A percentile compares a stretch with the other conserved stretches of the same genome.
phyloP scores from a whole-genome alignment of 2,888 invertebrate species.

The Megalurothrips usitatus region DNA sequence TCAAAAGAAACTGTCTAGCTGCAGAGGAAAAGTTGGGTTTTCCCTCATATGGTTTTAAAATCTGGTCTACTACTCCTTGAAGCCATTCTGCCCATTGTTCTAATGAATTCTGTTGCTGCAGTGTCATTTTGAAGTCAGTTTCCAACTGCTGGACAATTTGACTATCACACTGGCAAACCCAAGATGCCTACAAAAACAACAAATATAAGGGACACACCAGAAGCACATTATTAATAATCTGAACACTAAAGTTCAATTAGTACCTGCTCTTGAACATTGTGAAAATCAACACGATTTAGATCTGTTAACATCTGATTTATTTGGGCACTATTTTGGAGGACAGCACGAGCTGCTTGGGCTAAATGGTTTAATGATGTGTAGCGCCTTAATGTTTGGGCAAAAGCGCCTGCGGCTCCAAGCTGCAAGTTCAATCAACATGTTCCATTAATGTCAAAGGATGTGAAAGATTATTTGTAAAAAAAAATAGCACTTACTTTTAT shows the following conservation, averaged over 20 bases:
- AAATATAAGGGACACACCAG: background rate
- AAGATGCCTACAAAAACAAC: constrained; percentile 67
- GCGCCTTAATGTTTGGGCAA: constrained; percentile 89
- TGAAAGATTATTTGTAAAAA: constrained; percentile 10
- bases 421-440: constrained; percentile 40
- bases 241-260: constrained; percentile 29
- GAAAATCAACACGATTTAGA: constrained; percentile 95
- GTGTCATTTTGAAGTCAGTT: constrained; percentile 85
- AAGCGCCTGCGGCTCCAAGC: constrained; percentile 76
- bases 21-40: constrained; percentile 77
- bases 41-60: constrained; percentile 82
- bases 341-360: constrained; percentile 92
- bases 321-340: constrained; percentile 90
- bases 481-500: constrained; percentile 63
- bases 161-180: constrained; percentile 95
- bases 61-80: constrained; percentile 85
- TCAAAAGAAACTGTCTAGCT: constrained; percentile 87
- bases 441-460: background rate
- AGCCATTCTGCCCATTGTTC: constrained; percentile 99
- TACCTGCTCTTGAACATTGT: constrained; percentile 84
- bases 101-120: constrained; percentile 86
- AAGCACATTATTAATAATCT: background rate
- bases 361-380: constrained; percentile 97
- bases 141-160: constrained; percentile 79
- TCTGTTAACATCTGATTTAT: constrained; percentile 95